Evolutionary conservation across 2,113 vertebrate genomes (phyloP).

Genomic region (Collichthys lucidus): DNA sequence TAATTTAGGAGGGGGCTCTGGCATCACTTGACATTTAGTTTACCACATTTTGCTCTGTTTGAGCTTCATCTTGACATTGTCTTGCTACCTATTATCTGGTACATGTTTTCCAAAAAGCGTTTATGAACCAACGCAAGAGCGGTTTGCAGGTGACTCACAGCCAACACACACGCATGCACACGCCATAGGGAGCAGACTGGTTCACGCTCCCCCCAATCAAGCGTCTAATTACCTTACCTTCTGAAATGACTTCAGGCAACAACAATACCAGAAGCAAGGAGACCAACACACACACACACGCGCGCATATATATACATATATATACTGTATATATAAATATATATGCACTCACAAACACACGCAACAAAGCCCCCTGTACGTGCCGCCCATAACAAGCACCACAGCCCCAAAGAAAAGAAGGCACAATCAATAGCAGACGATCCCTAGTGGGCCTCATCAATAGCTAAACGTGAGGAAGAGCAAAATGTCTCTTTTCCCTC

Average conservation of each 20-base stretch:
- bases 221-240: constrained; percentile 64
- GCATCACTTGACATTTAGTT: constrained; percentile 66
- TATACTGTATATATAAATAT: neutral
- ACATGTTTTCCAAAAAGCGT: constrained; percentile 30
- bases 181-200: constrained; percentile 36
- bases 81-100: constrained; percentile 44
- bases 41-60: constrained; percentile 57
- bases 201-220: constrained; percentile 53
- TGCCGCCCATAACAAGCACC: constrained; percentile 76
- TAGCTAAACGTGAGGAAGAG: constrained; percentile 80
- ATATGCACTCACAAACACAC: constrained; percentile 10
- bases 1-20: constrained; percentile 64
- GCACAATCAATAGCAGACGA: constrained; percentile 82
- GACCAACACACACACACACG: neutral
- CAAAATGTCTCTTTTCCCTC: constrained; percentile 68
- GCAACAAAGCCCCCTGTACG: constrained; percentile 64
- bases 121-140: constrained; percentile 21
- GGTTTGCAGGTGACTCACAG: constrained; percentile 63
- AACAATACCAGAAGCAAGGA: constrained; percentile 31
- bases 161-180: constrained; percentile 33
- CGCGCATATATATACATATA: neutral
- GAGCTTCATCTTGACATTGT: constrained; percentile 52
- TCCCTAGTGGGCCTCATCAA: constrained; percentile 76
- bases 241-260: constrained; percentile 54
- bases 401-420: constrained; percentile 73